Percentiles rank a stretch among this genome's conserved stretches.
phyloP scores from a whole-genome alignment of 2,888 invertebrate species.

The Gandaritis pyraliata region DNA sequence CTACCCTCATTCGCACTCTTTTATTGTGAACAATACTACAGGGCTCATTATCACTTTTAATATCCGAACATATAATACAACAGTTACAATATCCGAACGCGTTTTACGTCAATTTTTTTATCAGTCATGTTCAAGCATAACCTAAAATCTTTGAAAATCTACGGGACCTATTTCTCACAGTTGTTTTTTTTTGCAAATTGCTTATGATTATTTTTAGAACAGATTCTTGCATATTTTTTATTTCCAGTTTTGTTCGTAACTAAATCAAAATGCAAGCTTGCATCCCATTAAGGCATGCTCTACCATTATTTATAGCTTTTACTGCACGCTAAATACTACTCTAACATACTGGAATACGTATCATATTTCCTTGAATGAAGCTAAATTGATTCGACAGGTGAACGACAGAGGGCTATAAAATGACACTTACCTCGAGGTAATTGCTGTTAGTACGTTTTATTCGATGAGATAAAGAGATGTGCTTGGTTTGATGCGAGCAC shows the following conservation, averaged over 20 bases:
- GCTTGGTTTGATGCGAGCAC: constrained; percentile 12
- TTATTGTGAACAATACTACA: no score
- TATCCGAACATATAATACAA: no score
- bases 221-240: no score
- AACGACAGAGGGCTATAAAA: constrained; percentile 50
- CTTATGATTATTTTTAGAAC: no score
- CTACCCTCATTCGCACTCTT: no score
- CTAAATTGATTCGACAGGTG: constrained; percentile 39
- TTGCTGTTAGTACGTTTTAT: constrained; percentile 55
- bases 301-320: constrained; percentile 21
- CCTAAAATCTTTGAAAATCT: no score
- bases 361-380: constrained; percentile 33
- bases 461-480: constrained; percentile 46
- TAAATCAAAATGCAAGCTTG: constrained; percentile 51
- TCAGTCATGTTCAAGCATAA: no score
- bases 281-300: constrained; percentile 46
- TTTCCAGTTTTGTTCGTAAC: not conserved
- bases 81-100: no score
- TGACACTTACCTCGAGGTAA: constrained; percentile 55
- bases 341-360: not conserved
- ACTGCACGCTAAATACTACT: not conserved
- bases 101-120: not conserved
- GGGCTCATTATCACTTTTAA: no score
- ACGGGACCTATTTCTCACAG: no score
- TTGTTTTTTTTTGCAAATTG: no score